Conservation (phyloP, 2,113 vertebrate species). For the Cololabis saira region DNA sequence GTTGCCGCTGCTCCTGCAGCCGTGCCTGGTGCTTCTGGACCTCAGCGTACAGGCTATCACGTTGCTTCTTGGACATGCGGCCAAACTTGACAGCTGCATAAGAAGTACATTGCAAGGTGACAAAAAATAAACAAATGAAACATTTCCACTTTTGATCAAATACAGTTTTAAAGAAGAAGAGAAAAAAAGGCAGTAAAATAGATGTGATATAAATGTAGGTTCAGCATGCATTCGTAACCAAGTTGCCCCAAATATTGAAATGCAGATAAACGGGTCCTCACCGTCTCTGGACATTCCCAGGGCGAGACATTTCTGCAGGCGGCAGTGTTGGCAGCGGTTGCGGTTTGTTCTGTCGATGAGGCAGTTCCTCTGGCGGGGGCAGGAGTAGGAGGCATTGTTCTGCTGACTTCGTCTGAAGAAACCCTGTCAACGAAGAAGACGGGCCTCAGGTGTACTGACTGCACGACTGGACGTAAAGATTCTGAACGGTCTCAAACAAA, state of each 20-base stretch:
- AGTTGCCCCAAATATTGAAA: neutral
- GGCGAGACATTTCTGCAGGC: slow-evolving; percentile 99
- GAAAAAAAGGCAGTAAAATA: neutral
- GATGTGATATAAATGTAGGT: neutral
- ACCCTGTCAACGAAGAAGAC: slow-evolving; percentile 81
- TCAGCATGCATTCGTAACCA: neutral
- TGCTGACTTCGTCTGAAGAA: slow-evolving; percentile 99
- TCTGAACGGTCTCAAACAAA: neutral
- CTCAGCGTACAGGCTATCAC: slow-evolving; percentile 96
- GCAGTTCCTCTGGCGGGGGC: slow-evolving; percentile 99
- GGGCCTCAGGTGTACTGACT: slow-evolving; percentile 1
- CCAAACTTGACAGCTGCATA: slow-evolving; percentile 95
- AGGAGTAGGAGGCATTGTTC: slow-evolving; percentile 98
- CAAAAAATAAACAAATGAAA: neutral
- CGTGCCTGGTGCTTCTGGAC: slow-evolving; percentile 98
- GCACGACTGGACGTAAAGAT: neutral
- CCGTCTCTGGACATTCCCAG: slow-evolving; percentile 99
- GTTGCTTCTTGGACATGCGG: slow-evolving; percentile 99
- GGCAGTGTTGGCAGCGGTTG: slow-evolving; percentile 99
- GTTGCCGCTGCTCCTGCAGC: slow-evolving; percentile 93
- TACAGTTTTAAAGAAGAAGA: neutral
- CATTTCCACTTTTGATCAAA: neutral
- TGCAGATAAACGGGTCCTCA: slow-evolving; percentile 71
- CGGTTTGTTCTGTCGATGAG: slow-evolving; percentile 99
- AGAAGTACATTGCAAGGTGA: neutral